phyloP scores from a whole-genome alignment of 2,797 vertebrate genomes.

The Cuculus canorus region DNA sequence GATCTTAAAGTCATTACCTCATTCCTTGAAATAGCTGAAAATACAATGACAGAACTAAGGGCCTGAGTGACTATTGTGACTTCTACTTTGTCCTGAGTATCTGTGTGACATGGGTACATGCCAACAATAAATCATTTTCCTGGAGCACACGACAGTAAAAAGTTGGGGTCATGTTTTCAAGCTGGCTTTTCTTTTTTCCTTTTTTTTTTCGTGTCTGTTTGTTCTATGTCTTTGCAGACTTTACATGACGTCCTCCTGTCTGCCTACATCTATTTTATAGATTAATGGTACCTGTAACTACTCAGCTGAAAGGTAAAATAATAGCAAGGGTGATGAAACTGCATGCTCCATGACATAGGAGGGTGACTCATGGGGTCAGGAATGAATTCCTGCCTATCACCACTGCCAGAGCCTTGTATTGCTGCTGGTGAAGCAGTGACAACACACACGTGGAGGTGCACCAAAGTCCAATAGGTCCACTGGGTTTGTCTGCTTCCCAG shows the following conservation, averaged over 20 bases:
- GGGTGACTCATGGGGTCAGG: slow-evolving; percentile 41
- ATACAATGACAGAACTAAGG: slow-evolving; percentile 72
- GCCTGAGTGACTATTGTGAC: slow-evolving; percentile 73
- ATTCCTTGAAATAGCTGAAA: slow-evolving; percentile 78
- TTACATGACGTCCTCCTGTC: slow-evolving; percentile 45
- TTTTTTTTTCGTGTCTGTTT: slow-evolving; percentile 1
- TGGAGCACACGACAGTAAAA: slow-evolving; percentile 23
- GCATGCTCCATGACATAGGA: neutral
- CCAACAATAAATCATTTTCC: slow-evolving; percentile 63
- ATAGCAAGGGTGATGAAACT: slow-evolving; percentile 44
- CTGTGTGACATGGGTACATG: slow-evolving; percentile 67
- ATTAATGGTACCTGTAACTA: slow-evolving; percentile 71
- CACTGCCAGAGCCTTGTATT: neutral
- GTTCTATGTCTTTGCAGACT: slow-evolving; percentile 48
- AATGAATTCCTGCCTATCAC: slow-evolving; percentile 7
- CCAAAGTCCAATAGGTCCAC: neutral
- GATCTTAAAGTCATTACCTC: slow-evolving; percentile 79
- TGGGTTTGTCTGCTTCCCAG: neutral
- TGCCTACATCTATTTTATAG: slow-evolving; percentile 54
- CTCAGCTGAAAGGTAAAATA: slow-evolving; percentile 57
- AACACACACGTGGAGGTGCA: neutral
- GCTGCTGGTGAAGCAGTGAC: neutral
- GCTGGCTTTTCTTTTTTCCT: slow-evolving; percentile 34
- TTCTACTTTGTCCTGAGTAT: slow-evolving; percentile 66
- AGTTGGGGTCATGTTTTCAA: slow-evolving; percentile 71